Percentiles rank a stretch among this genome's conserved stretches.
Conservation (phyloP, 2,797 vertebrate genomes). For the Neosalanx taihuensis region DNA sequence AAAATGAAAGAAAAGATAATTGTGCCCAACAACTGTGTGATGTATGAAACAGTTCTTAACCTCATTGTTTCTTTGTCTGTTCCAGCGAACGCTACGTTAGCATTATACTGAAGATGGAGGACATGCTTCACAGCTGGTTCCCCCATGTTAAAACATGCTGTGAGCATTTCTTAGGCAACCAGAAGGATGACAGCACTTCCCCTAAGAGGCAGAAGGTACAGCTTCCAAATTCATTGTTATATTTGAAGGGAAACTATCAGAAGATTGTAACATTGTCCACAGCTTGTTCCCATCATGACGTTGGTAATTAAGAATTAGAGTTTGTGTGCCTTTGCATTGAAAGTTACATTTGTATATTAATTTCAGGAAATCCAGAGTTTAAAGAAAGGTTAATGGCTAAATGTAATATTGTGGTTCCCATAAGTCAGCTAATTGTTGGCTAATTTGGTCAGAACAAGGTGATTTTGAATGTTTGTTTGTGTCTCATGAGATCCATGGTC, state of each 20-base stretch:
- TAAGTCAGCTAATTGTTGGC: no score
- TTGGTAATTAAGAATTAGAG: no score
- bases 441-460: no score
- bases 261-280: background rate
- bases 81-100: slow-evolving; percentile 44
- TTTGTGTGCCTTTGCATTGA: no score
- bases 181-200: background rate
- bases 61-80: background rate
- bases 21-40: background rate
- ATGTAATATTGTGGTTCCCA: background rate
- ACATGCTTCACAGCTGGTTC: slow-evolving; percentile 63
- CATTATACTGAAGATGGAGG: slow-evolving; percentile 54
- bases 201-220: slow-evolving; percentile 50
- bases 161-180: background rate
- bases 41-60: background rate
- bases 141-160: slow-evolving; percentile 38
- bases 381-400: background rate
- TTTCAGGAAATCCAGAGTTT: no score
- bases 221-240: slow-evolving; percentile 4
- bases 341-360: no score
- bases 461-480: background rate
- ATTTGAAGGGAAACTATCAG: background rate
- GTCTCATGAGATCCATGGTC: background rate
- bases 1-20: no score
- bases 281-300: background rate